Evolutionary conservation across 2,888 invertebrate genomes (phyloP), one percentile per base, ranked within the genome.

Genomic region (Chrysolina americana): DNA sequence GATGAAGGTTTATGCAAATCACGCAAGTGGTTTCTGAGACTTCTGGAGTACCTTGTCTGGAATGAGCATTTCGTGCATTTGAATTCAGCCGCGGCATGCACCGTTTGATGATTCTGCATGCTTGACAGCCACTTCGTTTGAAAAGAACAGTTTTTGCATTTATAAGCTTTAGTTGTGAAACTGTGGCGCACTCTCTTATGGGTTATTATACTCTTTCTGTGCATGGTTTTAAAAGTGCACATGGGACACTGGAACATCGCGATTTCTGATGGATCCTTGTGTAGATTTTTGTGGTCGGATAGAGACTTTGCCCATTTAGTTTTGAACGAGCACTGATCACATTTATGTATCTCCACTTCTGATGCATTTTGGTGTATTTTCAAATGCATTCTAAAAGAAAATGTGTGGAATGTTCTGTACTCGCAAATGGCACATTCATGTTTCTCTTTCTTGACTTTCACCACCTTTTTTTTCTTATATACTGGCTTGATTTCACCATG

Each of bases 1-100:
- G 19, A 6, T 17, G 17, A 41, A 2, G 44, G 21, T 0, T n/a
- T 64, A 19, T 64, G 64, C n/a, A 44, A 13, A 17, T 64, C 64
- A 41, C 64, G 64, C 9, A 41, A n/a, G 41, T 64, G 64, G 19
- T 64, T 64, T 15, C 64, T 41, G 64, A 64, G 64, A 19, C 64
- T 64, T 41, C 11, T 64, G 10, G 44, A n/a, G 19, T 64, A 64
- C 11, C 44, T 64, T 41, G 64, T 64, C 41, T 10, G 17, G 23
- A 64, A 64, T 13, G 17, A 17, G 41, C 64, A 64, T 64, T 64
- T 44, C 15, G 19, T 44, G 44, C 64, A 64, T n/a, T 17, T 41
- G 41, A 41, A 21, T 11, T 17, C 41, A 19, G 44, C n/a, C 0
- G 9, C 41, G 1, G 15, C 11, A 64, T 64, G 64, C 21, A 64